Percentiles rank a stretch among this genome's conserved stretches.
Conservation (phyloP, 2,797 vertebrate species). For the Sebastes diploproa region DNA sequence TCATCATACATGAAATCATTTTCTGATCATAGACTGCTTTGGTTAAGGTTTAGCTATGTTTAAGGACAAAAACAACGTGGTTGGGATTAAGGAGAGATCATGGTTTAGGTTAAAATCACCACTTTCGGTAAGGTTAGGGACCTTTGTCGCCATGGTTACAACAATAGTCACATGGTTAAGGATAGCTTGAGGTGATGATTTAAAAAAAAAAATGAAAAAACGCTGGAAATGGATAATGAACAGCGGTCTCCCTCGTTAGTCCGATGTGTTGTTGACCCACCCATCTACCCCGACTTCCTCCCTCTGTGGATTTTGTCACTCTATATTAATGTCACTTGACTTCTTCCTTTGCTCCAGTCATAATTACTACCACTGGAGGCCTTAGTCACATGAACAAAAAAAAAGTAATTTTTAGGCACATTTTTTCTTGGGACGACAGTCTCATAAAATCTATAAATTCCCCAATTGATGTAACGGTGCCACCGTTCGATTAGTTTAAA, state of each 20-base stretch:
- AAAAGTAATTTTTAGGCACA: background rate
- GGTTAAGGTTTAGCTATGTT: background rate
- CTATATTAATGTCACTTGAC: too few relatives aligned
- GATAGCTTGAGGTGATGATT: background rate
- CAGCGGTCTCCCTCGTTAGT: background rate
- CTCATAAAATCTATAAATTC: background rate
- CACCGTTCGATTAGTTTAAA: background rate
- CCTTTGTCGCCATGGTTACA: background rate
- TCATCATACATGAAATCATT: background rate
- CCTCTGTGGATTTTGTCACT: too few relatives aligned
- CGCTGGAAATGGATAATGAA: background rate
- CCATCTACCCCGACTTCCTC: too few relatives aligned
- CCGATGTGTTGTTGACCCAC: background rate
- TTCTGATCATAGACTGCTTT: background rate
- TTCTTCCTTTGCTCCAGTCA: too few relatives aligned
- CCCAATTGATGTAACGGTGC: background rate
- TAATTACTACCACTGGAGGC: background rate
- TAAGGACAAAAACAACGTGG: background rate
- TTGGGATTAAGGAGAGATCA: background rate
- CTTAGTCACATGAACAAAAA: background rate
- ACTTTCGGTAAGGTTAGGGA: too few relatives aligned
- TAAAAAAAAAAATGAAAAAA: background rate
- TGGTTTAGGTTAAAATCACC: too few relatives aligned
- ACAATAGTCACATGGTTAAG: background rate
- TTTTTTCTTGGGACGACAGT: background rate